These are phyloP conservation scores for Eumacrocentrus americanus DNA, from an alignment of 2,888 invertebrate species.

Conservation along the genomic window DNA sequence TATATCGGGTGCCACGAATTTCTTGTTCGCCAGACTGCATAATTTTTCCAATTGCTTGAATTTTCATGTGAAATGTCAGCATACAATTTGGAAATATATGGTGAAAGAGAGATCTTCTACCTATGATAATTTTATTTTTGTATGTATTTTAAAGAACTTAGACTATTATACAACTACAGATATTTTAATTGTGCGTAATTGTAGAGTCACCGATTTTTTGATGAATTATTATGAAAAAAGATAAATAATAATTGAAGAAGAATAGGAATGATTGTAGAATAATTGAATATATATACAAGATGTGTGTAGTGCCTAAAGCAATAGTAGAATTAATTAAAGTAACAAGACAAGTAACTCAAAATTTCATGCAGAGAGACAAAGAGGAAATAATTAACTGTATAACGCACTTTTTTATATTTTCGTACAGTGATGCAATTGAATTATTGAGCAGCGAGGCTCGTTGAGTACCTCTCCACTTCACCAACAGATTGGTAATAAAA, in stretches of 20 bases:
- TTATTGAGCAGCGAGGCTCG: background rate
- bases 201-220: background rate
- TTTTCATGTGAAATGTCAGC: background rate
- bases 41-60: slow-evolving; percentile 1
- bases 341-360: background rate
- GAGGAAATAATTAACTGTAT: background rate
- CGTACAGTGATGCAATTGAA: slow-evolving; percentile 28
- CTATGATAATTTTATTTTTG: slow-evolving; percentile 37
- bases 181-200: background rate
- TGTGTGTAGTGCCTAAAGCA: background rate
- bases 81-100: slow-evolving; percentile 1
- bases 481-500: background rate
- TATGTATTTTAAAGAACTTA: slow-evolving; percentile 32
- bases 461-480: background rate
- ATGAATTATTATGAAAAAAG: background rate
- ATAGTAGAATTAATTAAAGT: background rate
- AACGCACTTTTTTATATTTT: slow-evolving; percentile 35
- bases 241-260: background rate
- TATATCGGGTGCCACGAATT: too few relatives aligned
- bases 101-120: background rate
- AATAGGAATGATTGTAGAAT: background rate
- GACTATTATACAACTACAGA: background rate
- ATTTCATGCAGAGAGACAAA: background rate
- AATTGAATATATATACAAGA: background rate
- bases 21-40: background rate